Evolutionary conservation across 2,113 vertebrate genomes (phyloP).

Genomic region (Microcebus murinus): DNA sequence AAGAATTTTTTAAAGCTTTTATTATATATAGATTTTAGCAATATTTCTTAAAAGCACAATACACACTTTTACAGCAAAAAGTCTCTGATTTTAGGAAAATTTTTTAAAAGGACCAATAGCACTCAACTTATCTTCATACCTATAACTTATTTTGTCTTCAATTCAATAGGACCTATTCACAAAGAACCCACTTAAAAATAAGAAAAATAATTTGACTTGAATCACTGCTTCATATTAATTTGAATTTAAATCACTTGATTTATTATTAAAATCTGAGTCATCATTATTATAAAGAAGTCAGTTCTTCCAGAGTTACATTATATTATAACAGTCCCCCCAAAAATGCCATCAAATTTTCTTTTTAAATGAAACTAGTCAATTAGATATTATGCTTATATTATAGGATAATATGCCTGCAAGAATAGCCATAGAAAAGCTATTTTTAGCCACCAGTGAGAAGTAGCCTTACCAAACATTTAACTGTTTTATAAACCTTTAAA

Average conservation of each 20-base stretch:
- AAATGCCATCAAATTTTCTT: not conserved
- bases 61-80: not conserved
- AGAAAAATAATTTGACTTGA: not conserved
- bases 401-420: not conserved
- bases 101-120: not conserved
- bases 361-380: not conserved
- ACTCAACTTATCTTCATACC: not conserved
- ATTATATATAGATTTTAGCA: not conserved
- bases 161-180: not conserved
- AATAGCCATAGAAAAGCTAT: not conserved
- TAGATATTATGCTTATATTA: not conserved
- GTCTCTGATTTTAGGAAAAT: not conserved
- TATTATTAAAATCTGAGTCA: not conserved
- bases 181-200: not conserved
- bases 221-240: not conserved
- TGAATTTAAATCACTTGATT: not conserved
- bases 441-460: not conserved
- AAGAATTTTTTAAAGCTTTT: not conserved
- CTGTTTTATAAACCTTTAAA: not conserved
- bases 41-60: not conserved
- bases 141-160: not conserved
- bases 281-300: not conserved
- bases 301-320: not conserved
- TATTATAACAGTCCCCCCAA: not conserved
- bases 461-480: not conserved